Evolutionary conservation across 2,113 vertebrate species (phyloP), one percentile per base, ranked within the genome.

Genomic region (Columba janthina): DNA sequence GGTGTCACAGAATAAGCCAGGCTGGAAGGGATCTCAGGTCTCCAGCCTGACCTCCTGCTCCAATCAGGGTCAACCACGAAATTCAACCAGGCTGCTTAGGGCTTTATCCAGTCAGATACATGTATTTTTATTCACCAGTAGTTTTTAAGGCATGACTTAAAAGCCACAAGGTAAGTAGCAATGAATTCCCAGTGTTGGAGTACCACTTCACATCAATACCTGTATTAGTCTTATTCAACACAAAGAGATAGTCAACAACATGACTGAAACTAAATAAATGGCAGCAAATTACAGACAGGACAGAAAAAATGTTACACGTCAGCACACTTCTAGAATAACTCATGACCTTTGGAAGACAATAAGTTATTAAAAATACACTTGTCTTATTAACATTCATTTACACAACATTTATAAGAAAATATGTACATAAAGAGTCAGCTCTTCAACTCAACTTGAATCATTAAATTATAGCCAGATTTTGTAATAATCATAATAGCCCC

Each of bases 131-230:
- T 77, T 92, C 62, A 60, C 34, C 31, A 66, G 18, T 5, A 76
- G 12, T 0, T 79, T 24, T 6, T 54, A 38, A 86, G 46, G 38
- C 78, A 56, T 22, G 70, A 48, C 12, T 44, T 58, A 42, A 92
- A 86, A 86, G 60, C 5, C 46, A 42, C 73, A 71, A 65, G 50
- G 36, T 38, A 82, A 85, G 32, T 1, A 70, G 24, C 4, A 31
- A 31, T 46, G n/a, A 76, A 70, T 10, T 74, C 51, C 32, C 51
- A 56, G 0, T 2, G 1, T 0, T 13, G 20, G 48, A 80, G 19
- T 4, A n/a, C 3, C 5, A 38, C 34, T 8, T 66, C 31, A 29
- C 0, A 0, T 34, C 72, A 81, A 28, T 10, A 51, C 5, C 32
- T 0, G 0, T 10, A 8, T 9, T 8, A 56, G 34, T 19, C n/a